phyloP scores from a whole-genome alignment of 2,113 vertebrate genomes.

The Patagioenas fasciata region DNA sequence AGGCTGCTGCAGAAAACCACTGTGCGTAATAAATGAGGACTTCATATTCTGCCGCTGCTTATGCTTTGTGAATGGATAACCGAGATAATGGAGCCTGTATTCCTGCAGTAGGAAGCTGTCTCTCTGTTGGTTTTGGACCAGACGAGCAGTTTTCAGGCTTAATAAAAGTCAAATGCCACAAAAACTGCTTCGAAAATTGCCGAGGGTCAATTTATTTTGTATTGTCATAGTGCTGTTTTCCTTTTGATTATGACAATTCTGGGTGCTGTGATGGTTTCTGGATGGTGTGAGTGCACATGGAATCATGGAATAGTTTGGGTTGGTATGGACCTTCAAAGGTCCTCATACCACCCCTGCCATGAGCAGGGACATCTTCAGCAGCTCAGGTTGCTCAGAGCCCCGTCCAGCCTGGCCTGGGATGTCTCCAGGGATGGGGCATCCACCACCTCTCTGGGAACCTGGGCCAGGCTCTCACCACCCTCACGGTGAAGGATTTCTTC shows the following conservation, averaged over 20 bases:
- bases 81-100: conserved; percentile 39
- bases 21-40: neutral
- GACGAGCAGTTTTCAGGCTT: neutral
- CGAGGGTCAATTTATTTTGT: conserved; percentile 33
- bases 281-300: neutral
- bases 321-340: no score
- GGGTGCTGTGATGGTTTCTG: rapidly evolving
- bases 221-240: neutral
- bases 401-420: no score
- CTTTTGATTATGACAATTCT: neutral
- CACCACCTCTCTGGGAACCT: no score
- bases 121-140: conserved; percentile 58
- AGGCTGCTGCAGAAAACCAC: neutral
- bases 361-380: no score
- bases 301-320: no score
- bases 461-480: no score
- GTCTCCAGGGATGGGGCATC: no score
- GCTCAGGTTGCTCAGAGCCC: no score
- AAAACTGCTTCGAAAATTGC: conserved; percentile 2
- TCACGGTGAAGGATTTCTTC: no score
- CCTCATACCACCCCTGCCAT: no score
- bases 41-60: conserved; percentile 6
- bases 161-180: conserved; percentile 50
- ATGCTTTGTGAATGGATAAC: neutral
- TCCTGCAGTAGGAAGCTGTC: neutral